A percentile compares a stretch with the other conserved stretches of the same genome.
Evolutionary conservation across 2,888 invertebrate genomes (phyloP).

Genomic region (Drosophila multiciliata): DNA sequence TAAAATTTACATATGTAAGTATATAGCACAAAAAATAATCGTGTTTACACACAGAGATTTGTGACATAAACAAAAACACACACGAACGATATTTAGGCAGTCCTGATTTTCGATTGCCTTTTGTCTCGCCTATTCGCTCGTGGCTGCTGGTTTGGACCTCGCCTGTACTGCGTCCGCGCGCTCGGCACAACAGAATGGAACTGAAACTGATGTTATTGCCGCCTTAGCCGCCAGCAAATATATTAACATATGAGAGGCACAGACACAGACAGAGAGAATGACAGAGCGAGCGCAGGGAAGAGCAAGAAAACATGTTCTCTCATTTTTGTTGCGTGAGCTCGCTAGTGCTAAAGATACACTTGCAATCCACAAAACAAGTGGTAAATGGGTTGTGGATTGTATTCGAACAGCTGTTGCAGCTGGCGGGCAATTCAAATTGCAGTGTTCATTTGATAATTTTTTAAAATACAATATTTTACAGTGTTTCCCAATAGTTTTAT

Average conservation of each 20-base stretch:
- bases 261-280: slow-evolving; percentile 16
- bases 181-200: slow-evolving; percentile 73
- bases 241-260: slow-evolving; percentile 28
- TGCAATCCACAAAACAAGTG: slow-evolving; percentile 21
- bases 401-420: slow-evolving; percentile 46
- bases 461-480: not conserved
- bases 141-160: slow-evolving; percentile 19
- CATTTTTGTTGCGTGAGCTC: slow-evolving; percentile 29
- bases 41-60: not conserved
- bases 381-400: slow-evolving; percentile 25
- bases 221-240: slow-evolving; percentile 50
- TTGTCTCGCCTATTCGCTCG: slow-evolving; percentile 32
- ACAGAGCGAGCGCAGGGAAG: slow-evolving; percentile 3
- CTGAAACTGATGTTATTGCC: slow-evolving; percentile 65
- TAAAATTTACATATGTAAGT: not conserved
- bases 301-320: slow-evolving; percentile 23
- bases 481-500: slow-evolving; percentile 35
- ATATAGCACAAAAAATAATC: slow-evolving; percentile 6
- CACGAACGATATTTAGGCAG: slow-evolving; percentile 25
- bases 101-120: slow-evolving; percentile 32
- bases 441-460: not conserved
- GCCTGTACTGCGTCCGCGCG: slow-evolving; percentile 78
- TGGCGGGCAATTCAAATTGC: slow-evolving; percentile 43
- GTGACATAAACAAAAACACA: slow-evolving; percentile 13
- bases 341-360: slow-evolving; percentile 8